Evolutionary conservation across 2,888 invertebrate genomes (phyloP).

Genomic region (Saturnia pavonia): DNA sequence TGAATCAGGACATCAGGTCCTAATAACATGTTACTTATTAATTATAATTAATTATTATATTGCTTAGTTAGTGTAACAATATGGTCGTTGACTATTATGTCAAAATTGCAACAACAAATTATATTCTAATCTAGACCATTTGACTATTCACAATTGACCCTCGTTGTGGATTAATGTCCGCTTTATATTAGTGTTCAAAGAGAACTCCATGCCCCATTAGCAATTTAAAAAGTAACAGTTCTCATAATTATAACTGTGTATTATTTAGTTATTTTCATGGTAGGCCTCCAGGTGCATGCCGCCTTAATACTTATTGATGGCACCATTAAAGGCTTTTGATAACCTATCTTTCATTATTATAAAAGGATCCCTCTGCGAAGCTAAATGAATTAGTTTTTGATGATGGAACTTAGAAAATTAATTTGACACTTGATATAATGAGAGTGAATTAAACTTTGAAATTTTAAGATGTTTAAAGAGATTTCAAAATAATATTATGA

Average conservation of each 20-base stretch:
- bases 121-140: not conserved
- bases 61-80: too few relatives aligned
- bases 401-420: constrained; percentile 15
- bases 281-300: constrained; percentile 25
- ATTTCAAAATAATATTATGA: not conserved
- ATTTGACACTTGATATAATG: constrained; percentile 46
- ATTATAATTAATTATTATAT: too few relatives aligned
- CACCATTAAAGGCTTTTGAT: constrained; percentile 62
- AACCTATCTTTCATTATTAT: constrained; percentile 38
- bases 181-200: not conserved
- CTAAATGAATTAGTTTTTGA: constrained; percentile 51
- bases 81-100: too few relatives aligned
- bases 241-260: not conserved
- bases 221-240: not conserved
- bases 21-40: too few relatives aligned
- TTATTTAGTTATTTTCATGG: constrained; percentile 9
- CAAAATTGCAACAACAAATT: too few relatives aligned
- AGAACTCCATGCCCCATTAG: not conserved
- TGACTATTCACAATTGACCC: not conserved
- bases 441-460: constrained; percentile 17
- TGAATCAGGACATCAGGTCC: too few relatives aligned
- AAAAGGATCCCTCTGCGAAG: constrained; percentile 30
- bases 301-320: constrained; percentile 65
- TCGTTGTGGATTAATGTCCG: not conserved
- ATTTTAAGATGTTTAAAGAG: not conserved